Evolutionary conservation across 2,113 vertebrate species (phyloP).

Genomic region (Heliornis fulica): DNA sequence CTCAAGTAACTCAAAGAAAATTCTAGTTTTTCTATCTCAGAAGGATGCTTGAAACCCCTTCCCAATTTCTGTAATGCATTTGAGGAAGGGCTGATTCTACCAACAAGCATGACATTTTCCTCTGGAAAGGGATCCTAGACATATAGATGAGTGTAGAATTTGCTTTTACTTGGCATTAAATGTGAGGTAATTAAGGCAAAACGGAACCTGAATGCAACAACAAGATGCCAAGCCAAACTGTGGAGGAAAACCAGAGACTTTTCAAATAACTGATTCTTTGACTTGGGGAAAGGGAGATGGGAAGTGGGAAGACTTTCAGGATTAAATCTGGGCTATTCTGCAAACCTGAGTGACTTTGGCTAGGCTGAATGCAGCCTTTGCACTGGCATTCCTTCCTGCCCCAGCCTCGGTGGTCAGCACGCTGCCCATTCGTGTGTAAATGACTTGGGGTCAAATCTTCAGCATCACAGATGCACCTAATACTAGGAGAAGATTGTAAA

Average conservation of each 20-base stretch:
- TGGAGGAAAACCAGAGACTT: background rate
- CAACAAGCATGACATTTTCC: background rate
- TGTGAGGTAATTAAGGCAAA: background rate
- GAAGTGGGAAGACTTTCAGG: background rate
- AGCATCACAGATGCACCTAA: background rate
- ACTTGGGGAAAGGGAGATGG: background rate
- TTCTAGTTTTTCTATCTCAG: background rate
- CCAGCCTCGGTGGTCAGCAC: background rate
- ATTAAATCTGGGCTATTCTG: background rate
- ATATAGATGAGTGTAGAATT: background rate
- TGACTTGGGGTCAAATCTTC: background rate
- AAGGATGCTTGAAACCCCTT: background rate
- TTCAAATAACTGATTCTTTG: background rate
- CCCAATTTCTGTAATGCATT: background rate
- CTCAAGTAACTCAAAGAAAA: background rate
- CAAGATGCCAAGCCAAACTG: background rate
- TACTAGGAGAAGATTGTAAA: background rate
- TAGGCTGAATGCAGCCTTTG: background rate
- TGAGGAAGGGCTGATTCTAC: background rate
- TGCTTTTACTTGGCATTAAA: background rate
- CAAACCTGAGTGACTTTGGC: background rate
- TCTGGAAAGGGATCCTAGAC: background rate
- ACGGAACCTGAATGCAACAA: background rate
- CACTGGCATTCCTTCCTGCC: background rate
- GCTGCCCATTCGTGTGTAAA: background rate